These are phyloP conservation scores for Hippoglossus stenolepis DNA, from an alignment of 2,113 vertebrate genomes.

Conservation along the genomic window DNA sequence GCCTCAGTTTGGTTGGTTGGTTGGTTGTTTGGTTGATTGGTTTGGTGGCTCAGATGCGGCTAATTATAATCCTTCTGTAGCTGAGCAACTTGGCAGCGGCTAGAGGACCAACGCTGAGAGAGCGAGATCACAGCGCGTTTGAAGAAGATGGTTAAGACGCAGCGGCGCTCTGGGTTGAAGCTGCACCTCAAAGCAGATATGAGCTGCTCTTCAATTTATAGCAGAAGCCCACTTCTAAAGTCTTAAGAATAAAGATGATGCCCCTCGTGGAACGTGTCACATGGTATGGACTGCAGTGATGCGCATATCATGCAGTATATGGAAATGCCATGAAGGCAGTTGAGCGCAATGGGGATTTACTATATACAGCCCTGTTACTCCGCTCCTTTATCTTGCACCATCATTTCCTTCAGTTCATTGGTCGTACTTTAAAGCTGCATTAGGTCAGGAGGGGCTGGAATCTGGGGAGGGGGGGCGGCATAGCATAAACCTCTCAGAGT, in stretches of 20 bases:
- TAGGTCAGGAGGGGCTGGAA: background rate
- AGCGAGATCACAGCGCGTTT: conserved; percentile 68
- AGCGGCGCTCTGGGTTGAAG: conserved; percentile 39
- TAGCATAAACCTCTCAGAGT: background rate
- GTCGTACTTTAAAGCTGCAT: conserved; percentile 26
- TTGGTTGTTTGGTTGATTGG: conserved; percentile 38
- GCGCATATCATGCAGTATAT: background rate
- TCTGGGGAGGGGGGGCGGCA: background rate
- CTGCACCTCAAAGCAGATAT: conserved; percentile 58
- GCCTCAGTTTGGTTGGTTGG: conserved; percentile 23
- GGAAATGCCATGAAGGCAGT: conserved; percentile 9
- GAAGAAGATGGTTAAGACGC: conserved; percentile 62
- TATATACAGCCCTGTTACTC: background rate
- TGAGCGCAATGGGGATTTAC: background rate
- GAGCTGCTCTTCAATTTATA: conserved; percentile 54
- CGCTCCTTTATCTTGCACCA: conserved; percentile 20
- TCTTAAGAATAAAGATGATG: conserved; percentile 20
- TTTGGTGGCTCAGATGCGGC: conserved; percentile 49
- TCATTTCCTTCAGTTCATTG: conserved; percentile 25
- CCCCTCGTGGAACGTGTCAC: conserved; percentile 32
- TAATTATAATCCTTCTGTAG: conserved; percentile 74
- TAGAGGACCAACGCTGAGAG: conserved; percentile 35
- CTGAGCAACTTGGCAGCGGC: conserved; percentile 66
- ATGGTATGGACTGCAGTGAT: conserved; percentile 5
- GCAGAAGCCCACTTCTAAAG: conserved; percentile 33